Evolutionary conservation across 2,888 invertebrate genomes (phyloP).

Genomic region (Tenthredo scrophulariae): DNA sequence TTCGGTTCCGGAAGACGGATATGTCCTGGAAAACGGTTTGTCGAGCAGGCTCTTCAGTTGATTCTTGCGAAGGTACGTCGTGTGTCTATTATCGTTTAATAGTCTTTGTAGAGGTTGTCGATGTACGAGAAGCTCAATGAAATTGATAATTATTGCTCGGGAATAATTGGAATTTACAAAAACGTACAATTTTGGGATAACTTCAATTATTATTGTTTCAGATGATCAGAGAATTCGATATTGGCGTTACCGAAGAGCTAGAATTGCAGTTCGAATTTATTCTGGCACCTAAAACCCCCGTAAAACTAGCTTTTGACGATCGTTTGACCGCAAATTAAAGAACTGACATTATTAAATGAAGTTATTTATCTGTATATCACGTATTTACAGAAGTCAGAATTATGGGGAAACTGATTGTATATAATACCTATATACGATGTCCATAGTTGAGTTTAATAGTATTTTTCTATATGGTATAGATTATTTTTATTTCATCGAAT

Average conservation of each 20-base stretch:
- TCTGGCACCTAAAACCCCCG: conserved; percentile 87
- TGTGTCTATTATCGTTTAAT: neutral
- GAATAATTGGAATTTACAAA: neutral
- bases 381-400: conserved; percentile 37
- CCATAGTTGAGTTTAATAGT: neutral
- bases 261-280: conserved; percentile 91
- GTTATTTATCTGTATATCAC: conserved; percentile 29
- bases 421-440: conserved; percentile 13
- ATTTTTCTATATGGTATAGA: conserved; percentile 4
- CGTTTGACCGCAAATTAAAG: conserved; percentile 61
- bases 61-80: conserved; percentile 85
- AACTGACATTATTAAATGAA: neutral
- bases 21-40: conserved; percentile 92
- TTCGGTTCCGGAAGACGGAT: conserved; percentile 90
- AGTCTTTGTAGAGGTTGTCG: neutral
- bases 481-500: neutral
- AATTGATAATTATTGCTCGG: conserved; percentile 24
- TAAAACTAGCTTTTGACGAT: conserved; percentile 83
- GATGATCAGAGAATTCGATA: conserved; percentile 86
- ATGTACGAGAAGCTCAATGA: neutral
- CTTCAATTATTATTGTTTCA: conserved; percentile 73
- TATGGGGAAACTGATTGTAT: conserved; percentile 35
- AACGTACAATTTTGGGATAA: neutral
- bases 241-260: conserved; percentile 85
- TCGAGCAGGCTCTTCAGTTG: conserved; percentile 88